Evolutionary conservation across 64 coral and sea anemone species (phyloP), one percentile per base, ranked within the genome.

Genomic region (Trachythela sp.): DNA sequence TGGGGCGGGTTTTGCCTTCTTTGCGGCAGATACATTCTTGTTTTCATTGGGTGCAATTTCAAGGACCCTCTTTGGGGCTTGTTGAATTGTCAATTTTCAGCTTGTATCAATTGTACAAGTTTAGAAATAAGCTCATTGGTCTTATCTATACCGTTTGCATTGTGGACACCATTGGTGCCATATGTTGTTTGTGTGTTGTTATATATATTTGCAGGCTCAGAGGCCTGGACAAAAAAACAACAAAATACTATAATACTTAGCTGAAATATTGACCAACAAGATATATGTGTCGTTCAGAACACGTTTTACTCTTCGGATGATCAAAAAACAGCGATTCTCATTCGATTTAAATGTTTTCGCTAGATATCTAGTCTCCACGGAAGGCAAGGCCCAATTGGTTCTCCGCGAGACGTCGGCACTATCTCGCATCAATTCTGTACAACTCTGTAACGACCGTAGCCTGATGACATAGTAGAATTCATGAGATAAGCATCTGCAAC

Each of bases 341-440:
- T 64, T 27, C 0, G 15, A 64, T 64, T 64, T 2, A n/a, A n/a
- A 2, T 64, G 13, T 27, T 64, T 64, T 64, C 17, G 31, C 20
- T 39, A 80, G 27, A 22, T 4, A 29, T 37, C 75, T 80, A 30
- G 33, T 36, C 33, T 80, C 75, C 20, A 29, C 33, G 75, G 33
- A 29, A 80, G 35, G 75, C 75, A 29, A 34, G 30, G 75, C 75
- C 31, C 75, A 80, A 80, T 80, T 80, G 75, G 75, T 80, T 80
- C 15, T 80, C 75, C 20, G 30, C 20, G 75, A 80, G 75, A 9
- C 9, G 27, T 80, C 75, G 75, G 75, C 75, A 35, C 75, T 80
- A 30, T 80, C 75, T 80, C 75, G 32, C 15, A 31, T 68, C 18
- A 68, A 31, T 68, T 9, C 33, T n/a, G 75, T 80, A 80, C 33